Evolutionary conservation across 2,113 vertebrate species (phyloP), one percentile per base, ranked within the genome.

Genomic region (Sphyrna mokarran): DNA sequence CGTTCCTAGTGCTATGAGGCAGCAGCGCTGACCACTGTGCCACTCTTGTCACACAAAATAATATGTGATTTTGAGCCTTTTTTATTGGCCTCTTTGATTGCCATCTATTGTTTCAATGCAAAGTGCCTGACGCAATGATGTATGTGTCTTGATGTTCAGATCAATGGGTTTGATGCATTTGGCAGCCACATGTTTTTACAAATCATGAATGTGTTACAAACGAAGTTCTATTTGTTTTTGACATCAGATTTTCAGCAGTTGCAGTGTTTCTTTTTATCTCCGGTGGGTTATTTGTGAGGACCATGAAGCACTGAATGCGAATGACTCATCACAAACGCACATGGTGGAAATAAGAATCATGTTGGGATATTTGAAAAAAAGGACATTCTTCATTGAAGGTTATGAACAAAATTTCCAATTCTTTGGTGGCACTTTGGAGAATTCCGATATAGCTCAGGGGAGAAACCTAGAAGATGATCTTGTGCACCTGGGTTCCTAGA

Each of bases 101-200:
- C 89, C n/a, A 14, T 76, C 9, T 66, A 66, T n/a, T 20, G n/a
- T 66, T 93, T 93, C 61, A 66, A 33, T 20, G 61, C 63, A 63
- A n/a, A 68, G 61, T 66, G 33, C 33, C 61, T n/a, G 37, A 66
- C n/a, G 8, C 18, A 93, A 93, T 63, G 61, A 66, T 37, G 63
- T 37, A 66, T 66, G 33, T 93, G 89, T 93, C 61, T 54, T 93
- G 89, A 93, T 93, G n/a, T 93, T 93, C 89, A 37, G 61, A 66
- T 93, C 89, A 66, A 93, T 93, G 58, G 16, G 37, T 11, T 93
- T 68, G 89, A 93, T 93, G 18, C 89, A 93, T 93, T 93, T 93
- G 89, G 89, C 61, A 66, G 33, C 89, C 61, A 66, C 89, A 93
- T 66, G 61, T 37, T 66, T 33, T 61, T 48, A 90, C 87, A 33